Evolutionary conservation across 64 coral and sea anemone genomes (phyloP).

Genomic region (Dendronephthya gigantea): DNA sequence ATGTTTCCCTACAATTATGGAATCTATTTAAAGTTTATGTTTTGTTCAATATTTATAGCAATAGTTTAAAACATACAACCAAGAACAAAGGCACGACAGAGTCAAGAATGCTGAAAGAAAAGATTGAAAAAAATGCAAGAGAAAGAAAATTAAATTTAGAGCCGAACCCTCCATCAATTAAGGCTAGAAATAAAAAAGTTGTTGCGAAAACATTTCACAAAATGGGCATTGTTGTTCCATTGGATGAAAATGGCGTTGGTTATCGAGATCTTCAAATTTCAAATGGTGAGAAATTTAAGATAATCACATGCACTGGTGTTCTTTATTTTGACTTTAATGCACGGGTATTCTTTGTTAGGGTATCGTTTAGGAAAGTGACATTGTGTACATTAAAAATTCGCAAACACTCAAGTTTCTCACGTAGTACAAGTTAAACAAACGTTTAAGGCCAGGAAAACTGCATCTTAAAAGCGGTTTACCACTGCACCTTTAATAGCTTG

Average conservation of each 20-base stretch:
- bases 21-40: too few relatives aligned
- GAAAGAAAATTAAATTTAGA: constrained; percentile 51
- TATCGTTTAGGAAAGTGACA: too few relatives aligned
- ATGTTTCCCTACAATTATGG: too few relatives aligned
- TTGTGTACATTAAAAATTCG: too few relatives aligned
- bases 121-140: constrained; percentile 48
- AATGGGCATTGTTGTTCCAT: constrained; percentile 92
- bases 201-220: constrained; percentile 88
- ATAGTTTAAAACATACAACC: background rate
- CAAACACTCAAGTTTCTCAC: too few relatives aligned
- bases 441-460: too few relatives aligned
- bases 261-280: constrained; percentile 70
- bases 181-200: constrained; percentile 81
- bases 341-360: too few relatives aligned
- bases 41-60: background rate
- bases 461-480: too few relatives aligned
- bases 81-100: background rate
- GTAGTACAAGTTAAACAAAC: too few relatives aligned
- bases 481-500: too few relatives aligned
- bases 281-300: constrained; percentile 54
- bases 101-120: constrained; percentile 38
- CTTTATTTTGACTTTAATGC: too few relatives aligned
- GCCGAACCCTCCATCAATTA: constrained; percentile 44
- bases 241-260: constrained; percentile 81
- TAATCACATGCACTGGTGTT: background rate